Conservation (phyloP, 2,888 invertebrate genomes). For the Tipula vernalis region DNA sequence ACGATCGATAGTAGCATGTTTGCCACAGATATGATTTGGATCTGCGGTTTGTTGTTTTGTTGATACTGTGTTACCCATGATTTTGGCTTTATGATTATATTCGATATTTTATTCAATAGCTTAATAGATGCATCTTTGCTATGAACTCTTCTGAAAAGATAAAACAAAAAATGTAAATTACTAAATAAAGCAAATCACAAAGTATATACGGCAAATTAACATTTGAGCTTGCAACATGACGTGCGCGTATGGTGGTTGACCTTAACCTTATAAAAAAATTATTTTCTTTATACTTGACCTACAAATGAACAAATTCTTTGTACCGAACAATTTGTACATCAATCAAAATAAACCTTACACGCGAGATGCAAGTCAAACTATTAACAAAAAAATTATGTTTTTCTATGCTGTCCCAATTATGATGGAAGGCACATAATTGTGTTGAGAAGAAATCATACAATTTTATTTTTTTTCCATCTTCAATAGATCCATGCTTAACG, state of each 20-base stretch:
- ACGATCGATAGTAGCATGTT: slow-evolving; percentile 10
- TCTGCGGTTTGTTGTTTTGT: slow-evolving; percentile 12
- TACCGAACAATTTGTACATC: not conserved
- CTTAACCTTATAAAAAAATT: not conserved
- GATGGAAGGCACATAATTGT: not conserved
- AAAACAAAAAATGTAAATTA: not conserved
- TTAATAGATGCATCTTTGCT: not conserved
- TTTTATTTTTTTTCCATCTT: not conserved
- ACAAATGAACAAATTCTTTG: not conserved
- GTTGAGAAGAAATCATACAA: not conserved
- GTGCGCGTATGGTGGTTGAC: not conserved
- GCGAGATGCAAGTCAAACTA: not conserved
- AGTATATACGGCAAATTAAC: not conserved
- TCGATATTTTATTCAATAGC: not conserved
- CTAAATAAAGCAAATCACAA: not conserved
- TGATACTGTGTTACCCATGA: slow-evolving; percentile 16
- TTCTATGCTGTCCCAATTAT: not conserved
- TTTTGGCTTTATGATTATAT: not conserved
- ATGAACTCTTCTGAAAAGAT: not conserved
- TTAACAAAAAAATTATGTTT: not conserved
- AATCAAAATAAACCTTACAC: not conserved
- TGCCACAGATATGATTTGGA: slow-evolving; percentile 13
- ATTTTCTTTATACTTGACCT: not conserved
- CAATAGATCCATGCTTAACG: not conserved
- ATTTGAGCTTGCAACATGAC: not conserved